phyloP scores from a whole-genome alignment of 2,888 invertebrate genomes.

The Sclerodermus sp. region DNA sequence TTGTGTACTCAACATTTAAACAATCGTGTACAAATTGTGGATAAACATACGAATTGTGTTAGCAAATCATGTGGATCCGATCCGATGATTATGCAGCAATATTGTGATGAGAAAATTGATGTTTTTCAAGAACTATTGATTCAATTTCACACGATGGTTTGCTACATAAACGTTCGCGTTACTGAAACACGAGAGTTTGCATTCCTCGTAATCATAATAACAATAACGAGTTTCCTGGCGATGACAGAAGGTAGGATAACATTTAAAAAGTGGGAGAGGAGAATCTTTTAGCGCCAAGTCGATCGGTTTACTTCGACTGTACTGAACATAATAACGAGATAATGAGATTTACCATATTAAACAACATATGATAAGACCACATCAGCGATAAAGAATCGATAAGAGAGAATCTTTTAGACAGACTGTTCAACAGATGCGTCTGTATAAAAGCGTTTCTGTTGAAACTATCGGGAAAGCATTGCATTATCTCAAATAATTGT shows the following conservation, averaged over 20 bases:
- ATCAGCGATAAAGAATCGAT: conserved; percentile 24
- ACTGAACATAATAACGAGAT: conserved; percentile 28
- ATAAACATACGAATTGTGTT: too few relatives aligned
- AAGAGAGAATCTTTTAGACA: conserved; percentile 14
- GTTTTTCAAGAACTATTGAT: too few relatives aligned
- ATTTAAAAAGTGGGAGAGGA: conserved; percentile 9
- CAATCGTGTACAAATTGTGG: too few relatives aligned
- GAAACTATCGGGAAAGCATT: too few relatives aligned
- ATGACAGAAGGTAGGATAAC: background rate
- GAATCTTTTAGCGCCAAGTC: conserved; percentile 14
- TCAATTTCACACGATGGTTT: too few relatives aligned
- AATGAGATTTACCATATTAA: conserved; percentile 32
- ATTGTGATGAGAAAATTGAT: too few relatives aligned
- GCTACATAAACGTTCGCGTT: too few relatives aligned
- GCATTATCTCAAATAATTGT: too few relatives aligned
- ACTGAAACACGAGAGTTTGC: conserved; percentile 1
- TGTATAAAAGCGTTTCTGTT: conserved; percentile 4
- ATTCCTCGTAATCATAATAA: conserved; percentile 19
- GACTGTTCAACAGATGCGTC: conserved; percentile 1
- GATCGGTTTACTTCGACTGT: conserved; percentile 11
- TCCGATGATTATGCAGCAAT: too few relatives aligned
- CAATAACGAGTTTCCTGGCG: conserved; percentile 8
- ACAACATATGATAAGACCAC: conserved; percentile 29
- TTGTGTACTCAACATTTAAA: too few relatives aligned
- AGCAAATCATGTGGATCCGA: too few relatives aligned